These are phyloP conservation scores for Microctenopoma stevenorrisi DNA, from an alignment of 2,797 vertebrate species.

Conservation along the genomic window DNA sequence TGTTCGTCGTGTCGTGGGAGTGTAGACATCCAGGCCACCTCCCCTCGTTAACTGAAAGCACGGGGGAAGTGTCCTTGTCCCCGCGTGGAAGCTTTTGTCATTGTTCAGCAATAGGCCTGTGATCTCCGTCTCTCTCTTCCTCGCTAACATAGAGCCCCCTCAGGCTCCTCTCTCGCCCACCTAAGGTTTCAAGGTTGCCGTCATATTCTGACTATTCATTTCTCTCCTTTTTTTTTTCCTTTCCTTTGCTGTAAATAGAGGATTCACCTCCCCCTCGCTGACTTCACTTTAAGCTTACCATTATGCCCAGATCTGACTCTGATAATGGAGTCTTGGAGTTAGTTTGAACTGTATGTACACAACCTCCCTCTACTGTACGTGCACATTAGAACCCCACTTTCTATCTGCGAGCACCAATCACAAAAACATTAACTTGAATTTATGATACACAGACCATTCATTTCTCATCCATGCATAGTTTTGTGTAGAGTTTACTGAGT, in stretches of 20 bases:
- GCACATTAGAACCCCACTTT: constrained; percentile 1
- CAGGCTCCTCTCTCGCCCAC: constrained; percentile 71
- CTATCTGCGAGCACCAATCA: constrained; percentile 5
- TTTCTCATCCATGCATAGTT: neutral
- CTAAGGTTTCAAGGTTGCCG: constrained; percentile 79
- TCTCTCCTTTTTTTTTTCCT: constrained; percentile 17
- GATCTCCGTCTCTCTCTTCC: constrained; percentile 65
- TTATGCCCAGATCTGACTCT: constrained; percentile 47
- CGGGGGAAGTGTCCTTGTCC: constrained; percentile 60
- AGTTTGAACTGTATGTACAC: constrained; percentile 14
- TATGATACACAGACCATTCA: neutral
- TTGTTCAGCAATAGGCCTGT: constrained; percentile 62
- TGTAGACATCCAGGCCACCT: neutral
- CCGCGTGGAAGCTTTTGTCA: constrained; percentile 60
- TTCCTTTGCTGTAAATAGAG: constrained; percentile 48
- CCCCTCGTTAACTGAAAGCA: constrained; percentile 28
- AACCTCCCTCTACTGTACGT: constrained; percentile 4
- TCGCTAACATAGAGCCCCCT: constrained; percentile 71
- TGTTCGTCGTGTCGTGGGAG: constrained; percentile 20
- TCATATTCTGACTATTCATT: constrained; percentile 56
- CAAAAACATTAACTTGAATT: neutral
- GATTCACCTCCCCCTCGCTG: constrained; percentile 57
- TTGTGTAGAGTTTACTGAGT: no score
- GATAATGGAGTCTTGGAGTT: constrained; percentile 40
- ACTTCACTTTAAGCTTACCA: constrained; percentile 48